phyloP scores from a whole-genome alignment of 2,888 invertebrate species.

The Metopia argyrocephala region DNA sequence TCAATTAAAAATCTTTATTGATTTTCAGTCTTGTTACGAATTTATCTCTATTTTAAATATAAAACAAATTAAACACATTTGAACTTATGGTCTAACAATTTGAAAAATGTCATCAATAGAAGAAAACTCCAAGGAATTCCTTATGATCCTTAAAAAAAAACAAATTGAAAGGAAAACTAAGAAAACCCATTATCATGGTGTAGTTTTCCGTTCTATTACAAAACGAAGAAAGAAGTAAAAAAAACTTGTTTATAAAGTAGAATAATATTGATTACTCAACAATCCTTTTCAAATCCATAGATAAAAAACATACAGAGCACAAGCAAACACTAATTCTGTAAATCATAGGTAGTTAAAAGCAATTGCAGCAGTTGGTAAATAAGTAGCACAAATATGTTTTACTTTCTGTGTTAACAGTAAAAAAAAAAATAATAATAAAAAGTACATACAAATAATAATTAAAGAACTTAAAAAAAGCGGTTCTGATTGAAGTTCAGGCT shows the following conservation, averaged over 20 bases:
- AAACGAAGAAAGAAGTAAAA: too few relatives aligned
- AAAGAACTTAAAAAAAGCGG: constrained; percentile 29
- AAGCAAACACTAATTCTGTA: constrained; percentile 5
- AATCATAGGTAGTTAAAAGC: not conserved
- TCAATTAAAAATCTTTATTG: too few relatives aligned
- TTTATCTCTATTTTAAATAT: too few relatives aligned
- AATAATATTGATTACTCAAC: constrained; percentile 61
- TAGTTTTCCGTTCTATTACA: constrained; percentile 1
- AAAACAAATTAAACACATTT: too few relatives aligned
- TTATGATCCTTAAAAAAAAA: not conserved
- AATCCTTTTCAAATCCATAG: constrained; percentile 46
- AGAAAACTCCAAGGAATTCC: constrained; percentile 55
- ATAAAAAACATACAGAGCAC: not conserved
- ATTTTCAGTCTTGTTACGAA: too few relatives aligned
- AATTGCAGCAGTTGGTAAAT: not conserved
- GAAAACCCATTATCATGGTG: constrained; percentile 35
- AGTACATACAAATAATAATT: too few relatives aligned
- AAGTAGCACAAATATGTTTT: not conserved
- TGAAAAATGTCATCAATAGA: constrained; percentile 57
- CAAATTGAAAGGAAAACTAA: constrained; percentile 16
- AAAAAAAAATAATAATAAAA: too few relatives aligned
- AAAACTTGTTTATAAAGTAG: too few relatives aligned
- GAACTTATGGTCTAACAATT: constrained; percentile 45
- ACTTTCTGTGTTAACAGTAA: constrained; percentile 22
- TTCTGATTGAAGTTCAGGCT: too few relatives aligned